A percentile compares a stretch with the other conserved stretches of the same genome.
phyloP scores from a whole-genome alignment of 1,140 invertebrate genomes.

The Papilio machaon region DNA sequence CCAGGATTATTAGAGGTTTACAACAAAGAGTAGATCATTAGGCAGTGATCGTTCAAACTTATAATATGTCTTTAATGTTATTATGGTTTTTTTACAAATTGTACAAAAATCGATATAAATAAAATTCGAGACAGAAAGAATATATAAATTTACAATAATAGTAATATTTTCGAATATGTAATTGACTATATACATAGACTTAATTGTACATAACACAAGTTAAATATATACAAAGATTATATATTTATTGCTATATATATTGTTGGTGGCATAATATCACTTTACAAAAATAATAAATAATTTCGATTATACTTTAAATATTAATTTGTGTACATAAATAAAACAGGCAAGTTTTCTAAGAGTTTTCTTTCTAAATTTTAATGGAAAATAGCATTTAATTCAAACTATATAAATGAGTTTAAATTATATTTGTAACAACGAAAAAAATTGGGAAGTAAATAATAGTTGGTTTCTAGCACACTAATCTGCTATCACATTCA shows the following conservation, averaged over 20 bases:
- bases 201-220: too few species aligned
- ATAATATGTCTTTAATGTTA: slow-evolving; percentile 44
- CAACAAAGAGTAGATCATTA: slow-evolving; percentile 55
- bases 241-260: neutral
- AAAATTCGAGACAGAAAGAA: neutral
- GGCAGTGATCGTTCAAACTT: slow-evolving; percentile 64
- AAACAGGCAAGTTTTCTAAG: neutral
- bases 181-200: neutral
- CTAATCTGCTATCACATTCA: slow-evolving; percentile 67
- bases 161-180: neutral
- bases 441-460: slow-evolving; percentile 43
- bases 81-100: neutral
- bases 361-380: neutral
- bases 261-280: neutral
- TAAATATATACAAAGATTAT: neutral
- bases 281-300: slow-evolving; percentile 34
- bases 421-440: slow-evolving; percentile 38
- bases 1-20: slow-evolving; percentile 48
- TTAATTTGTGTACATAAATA: neutral
- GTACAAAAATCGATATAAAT: neutral
- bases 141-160: neutral
- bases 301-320: slow-evolving; percentile 9
- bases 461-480: slow-evolving; percentile 66
- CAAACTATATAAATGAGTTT: neutral
- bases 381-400: neutral